phyloP scores from a whole-genome alignment of 2,113 vertebrate species.

The Pachycephala philippinensis region DNA sequence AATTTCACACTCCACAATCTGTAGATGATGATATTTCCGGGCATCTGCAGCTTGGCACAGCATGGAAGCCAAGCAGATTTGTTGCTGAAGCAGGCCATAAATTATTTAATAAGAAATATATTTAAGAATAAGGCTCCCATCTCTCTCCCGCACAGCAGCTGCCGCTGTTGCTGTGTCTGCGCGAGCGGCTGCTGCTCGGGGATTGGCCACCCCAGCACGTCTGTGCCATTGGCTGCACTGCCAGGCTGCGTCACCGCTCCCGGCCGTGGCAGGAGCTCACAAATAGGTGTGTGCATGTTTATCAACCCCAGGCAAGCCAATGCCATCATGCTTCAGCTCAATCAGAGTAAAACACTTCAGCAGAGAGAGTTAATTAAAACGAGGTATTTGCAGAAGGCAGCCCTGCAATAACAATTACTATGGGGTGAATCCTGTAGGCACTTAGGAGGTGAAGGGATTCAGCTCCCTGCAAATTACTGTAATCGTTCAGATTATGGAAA shows the following conservation, averaged over 20 bases:
- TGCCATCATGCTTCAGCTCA: background rate
- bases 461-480: background rate
- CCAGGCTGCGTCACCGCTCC: background rate
- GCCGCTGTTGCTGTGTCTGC: constrained; percentile 35
- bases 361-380: background rate
- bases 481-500: constrained; percentile 38
- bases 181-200: background rate
- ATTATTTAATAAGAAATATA: constrained; percentile 62
- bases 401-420: background rate
- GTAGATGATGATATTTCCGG: constrained; percentile 60
- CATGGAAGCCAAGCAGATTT: constrained; percentile 64
- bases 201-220: background rate
- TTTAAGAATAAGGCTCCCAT: constrained; percentile 25
- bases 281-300: constrained; percentile 12
- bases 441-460: background rate
- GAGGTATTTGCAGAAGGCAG: background rate
- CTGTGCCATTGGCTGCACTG: background rate
- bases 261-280: background rate
- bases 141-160: constrained; percentile 20
- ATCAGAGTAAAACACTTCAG: background rate
- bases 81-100: constrained; percentile 56
- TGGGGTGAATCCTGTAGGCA: background rate
- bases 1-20: constrained; percentile 64
- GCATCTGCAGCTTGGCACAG: constrained; percentile 63
- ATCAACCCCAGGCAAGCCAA: background rate